Evolutionary conservation across 2,797 vertebrate species (phyloP).

Genomic region (Neopelma chrysocephalum): DNA sequence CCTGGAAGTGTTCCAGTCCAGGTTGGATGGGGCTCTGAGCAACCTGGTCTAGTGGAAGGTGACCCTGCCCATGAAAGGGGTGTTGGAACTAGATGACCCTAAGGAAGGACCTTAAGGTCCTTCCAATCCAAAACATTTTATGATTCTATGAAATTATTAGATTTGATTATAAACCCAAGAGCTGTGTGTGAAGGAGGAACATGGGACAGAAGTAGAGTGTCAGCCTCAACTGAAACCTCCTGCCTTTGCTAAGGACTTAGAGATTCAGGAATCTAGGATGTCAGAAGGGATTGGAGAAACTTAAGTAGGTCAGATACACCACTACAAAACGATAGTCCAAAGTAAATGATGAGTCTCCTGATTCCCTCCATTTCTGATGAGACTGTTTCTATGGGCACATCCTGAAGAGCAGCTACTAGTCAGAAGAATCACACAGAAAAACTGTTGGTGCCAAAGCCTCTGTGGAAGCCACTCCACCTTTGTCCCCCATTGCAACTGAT

Average conservation of each 20-base stretch:
- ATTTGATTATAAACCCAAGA: not conserved
- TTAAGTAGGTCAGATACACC: not conserved
- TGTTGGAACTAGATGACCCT: not conserved
- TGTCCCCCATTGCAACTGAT: not conserved
- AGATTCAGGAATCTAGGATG: not conserved
- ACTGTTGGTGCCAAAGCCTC: not conserved
- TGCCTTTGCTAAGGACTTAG: not conserved
- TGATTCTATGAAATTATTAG: not conserved
- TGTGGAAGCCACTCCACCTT: not conserved
- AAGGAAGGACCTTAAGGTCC: not conserved
- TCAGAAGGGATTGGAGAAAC: not conserved
- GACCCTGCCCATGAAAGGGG: not conserved
- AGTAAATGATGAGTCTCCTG: not conserved
- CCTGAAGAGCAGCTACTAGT: not conserved
- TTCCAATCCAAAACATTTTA: not conserved
- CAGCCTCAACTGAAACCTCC: not conserved
- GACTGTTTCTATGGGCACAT: not conserved
- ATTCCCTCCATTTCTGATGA: not conserved
- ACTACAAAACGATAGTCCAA: not conserved
- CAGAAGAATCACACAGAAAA: not conserved
- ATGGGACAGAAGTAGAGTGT: not conserved
- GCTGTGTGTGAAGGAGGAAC: not conserved
- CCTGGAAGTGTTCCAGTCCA: not conserved
- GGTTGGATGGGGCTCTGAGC: not conserved
- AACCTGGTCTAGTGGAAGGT: not conserved